Evolutionary conservation across 2,888 invertebrate species (phyloP), one percentile per base, ranked within the genome.

Genomic region (Vesta saturnalis): DNA sequence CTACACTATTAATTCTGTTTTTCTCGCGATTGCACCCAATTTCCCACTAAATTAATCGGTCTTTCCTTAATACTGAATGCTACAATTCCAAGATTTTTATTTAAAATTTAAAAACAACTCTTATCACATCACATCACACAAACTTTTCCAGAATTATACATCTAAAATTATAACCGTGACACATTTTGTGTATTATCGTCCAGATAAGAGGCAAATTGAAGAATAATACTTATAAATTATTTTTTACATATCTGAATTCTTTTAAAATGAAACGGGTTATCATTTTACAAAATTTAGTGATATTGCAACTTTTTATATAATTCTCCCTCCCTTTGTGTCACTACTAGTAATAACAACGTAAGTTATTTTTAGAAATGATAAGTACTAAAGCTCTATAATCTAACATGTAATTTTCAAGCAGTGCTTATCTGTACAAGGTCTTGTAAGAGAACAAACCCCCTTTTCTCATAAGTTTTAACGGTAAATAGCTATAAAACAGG

Each of bases 111-210:
- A 52, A 52, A 52, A 52, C 52, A 52, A 19, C 19, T n/a, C 5
- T 19, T 52, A 52, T 52, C 52, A n/a, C 52, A 47, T 18, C 5
- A n/a, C n/a, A n/a, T n/a, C n/a, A n/a, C n/a, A n/a, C n/a, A 52
- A 52, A 52, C 52, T 52, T 52, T 52, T 52, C 52, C 52, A 52
- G 52, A 52, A 52, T 52, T n/a, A 6, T 47, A 18, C 19, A 12
- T 52, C 52, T 52, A 21, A 52, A 52, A 52, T 52, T 52, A 52
- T 21, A 52, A 52, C 52, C 52, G 21, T 52, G 52, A 52, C 52
- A 52, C 52, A 52, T 52, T 52, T 52, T 16, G 21, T 39, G 18
- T 52, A 21, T 52, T 52, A 52, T 52, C 52, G 18, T 19, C 6
- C 18, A 21, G 52, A 52, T 52, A 52, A 52, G 52, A 52, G 8